phyloP scores from a whole-genome alignment of 1,140 invertebrate genomes.

The Ips nitidus region DNA sequence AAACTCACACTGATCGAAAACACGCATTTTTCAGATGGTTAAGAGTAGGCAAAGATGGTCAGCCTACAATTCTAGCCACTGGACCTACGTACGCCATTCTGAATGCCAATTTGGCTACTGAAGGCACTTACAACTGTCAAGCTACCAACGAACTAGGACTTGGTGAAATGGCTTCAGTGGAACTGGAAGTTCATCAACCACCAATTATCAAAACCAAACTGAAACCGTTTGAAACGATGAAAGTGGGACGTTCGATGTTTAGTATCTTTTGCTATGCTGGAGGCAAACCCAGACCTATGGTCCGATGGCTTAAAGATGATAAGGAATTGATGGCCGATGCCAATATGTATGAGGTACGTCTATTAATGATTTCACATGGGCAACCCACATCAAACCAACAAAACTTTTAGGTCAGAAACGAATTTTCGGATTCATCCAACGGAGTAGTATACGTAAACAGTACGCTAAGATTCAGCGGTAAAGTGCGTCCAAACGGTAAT shows the following conservation, averaged over 20 bases:
- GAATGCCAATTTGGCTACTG: conserved; percentile 77
- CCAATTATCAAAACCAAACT: conserved; percentile 80
- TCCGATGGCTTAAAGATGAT: conserved; percentile 86
- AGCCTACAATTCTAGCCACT: conserved; percentile 66
- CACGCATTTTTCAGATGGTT: conserved; percentile 63
- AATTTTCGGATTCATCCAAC: conserved; percentile 71
- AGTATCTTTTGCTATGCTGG: conserved; percentile 79
- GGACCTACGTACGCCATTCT: conserved; percentile 83
- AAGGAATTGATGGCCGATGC: conserved; percentile 72
- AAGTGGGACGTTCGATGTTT: conserved; percentile 79
- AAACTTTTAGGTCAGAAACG: conserved; percentile 60
- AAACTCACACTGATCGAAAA: neutral
- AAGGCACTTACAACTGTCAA: conserved; percentile 87
- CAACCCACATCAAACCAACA: neutral
- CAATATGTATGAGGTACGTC: conserved; percentile 70
- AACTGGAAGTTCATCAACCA: conserved; percentile 82
- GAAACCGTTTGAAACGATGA: conserved; percentile 77
- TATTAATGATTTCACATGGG: neutral
- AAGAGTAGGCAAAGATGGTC: conserved; percentile 65
- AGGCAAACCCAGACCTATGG: conserved; percentile 81
- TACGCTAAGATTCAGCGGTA: conserved; percentile 76
- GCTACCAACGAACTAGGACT: conserved; percentile 85
- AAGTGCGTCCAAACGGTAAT: conserved; percentile 71
- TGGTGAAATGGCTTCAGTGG: conserved; percentile 78
- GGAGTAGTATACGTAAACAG: conserved; percentile 82